Evolutionary conservation across 1,140 invertebrate genomes (phyloP).

Genomic region (Chelonus insularis): DNA sequence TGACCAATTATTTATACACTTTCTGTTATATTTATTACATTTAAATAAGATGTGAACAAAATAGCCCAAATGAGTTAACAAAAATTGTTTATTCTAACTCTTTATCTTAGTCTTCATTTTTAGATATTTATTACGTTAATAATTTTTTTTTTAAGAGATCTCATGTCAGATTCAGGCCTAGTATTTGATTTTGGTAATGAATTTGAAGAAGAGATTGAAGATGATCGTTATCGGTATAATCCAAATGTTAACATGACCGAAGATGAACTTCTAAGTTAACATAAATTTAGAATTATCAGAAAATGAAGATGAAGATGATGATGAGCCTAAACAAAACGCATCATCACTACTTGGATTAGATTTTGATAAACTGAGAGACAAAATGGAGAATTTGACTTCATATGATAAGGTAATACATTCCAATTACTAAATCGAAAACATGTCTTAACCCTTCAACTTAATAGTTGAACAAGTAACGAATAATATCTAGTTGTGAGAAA

Average conservation of each 20-base stretch:
- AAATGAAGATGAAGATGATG: conserved; percentile 17
- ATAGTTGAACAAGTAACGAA: background rate
- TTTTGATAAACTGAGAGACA: conserved; percentile 38
- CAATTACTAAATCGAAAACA: background rate
- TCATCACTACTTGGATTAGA: conserved; percentile 27
- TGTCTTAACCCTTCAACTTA: background rate
- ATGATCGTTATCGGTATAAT: conserved; percentile 17
- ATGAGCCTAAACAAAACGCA: background rate
- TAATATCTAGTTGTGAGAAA: no score
- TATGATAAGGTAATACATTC: conserved; percentile 34
- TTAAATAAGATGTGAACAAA: no score
- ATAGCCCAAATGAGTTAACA: no score
- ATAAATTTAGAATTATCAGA: conserved; percentile 40
- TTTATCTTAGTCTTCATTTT: no score
- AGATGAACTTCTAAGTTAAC: conserved; percentile 36
- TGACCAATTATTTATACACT: no score
- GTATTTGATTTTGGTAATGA: conserved; percentile 25
- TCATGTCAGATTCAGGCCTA: conserved; percentile 33
- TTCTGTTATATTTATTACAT: no score
- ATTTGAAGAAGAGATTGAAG: conserved; percentile 19
- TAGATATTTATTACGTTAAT: no score
- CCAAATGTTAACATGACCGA: conserved; percentile 30
- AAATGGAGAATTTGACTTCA: conserved; percentile 32
- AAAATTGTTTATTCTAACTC: no score
- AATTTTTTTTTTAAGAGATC: conserved; percentile 32